Percentiles rank a stretch among this genome's conserved stretches.
phyloP scores from a whole-genome alignment of 2,113 vertebrate genomes.

The Dromiciops gliroides region DNA sequence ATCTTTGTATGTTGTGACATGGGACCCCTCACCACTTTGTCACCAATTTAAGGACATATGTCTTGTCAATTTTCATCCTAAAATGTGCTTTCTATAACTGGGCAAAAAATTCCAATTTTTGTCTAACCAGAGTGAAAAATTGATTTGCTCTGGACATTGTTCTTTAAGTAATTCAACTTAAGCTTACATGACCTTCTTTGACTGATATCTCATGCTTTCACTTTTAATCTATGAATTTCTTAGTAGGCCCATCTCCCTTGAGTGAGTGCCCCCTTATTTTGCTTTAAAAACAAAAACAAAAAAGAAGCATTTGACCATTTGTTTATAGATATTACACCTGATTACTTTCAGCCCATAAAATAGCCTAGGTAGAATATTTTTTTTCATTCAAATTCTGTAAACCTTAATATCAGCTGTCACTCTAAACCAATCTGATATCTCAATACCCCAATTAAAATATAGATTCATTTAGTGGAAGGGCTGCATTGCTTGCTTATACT shows the following conservation, averaged over 20 bases:
- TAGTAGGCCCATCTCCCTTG: background rate
- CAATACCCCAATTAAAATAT: background rate
- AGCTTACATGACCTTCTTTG: background rate
- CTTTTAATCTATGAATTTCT: background rate
- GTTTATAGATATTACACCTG: background rate
- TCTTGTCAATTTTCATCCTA: background rate
- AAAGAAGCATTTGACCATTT: background rate
- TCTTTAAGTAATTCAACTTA: background rate
- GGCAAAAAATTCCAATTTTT: background rate
- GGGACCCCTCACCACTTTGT: background rate
- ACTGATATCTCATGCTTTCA: background rate
- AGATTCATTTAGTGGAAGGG: background rate
- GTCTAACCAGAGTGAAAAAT: background rate
- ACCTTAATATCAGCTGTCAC: background rate
- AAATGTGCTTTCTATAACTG: background rate
- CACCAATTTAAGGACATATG: background rate
- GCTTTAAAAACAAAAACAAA: background rate
- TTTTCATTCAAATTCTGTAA: background rate
- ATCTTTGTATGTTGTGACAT: background rate
- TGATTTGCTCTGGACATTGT: background rate
- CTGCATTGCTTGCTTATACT: background rate
- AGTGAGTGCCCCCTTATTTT: background rate
- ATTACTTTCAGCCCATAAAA: background rate
- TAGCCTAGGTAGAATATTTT: background rate
- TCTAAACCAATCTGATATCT: background rate